Evolutionary conservation across 2,797 vertebrate genomes (phyloP).

Genomic region (Tragelaphus oryx): DNA sequence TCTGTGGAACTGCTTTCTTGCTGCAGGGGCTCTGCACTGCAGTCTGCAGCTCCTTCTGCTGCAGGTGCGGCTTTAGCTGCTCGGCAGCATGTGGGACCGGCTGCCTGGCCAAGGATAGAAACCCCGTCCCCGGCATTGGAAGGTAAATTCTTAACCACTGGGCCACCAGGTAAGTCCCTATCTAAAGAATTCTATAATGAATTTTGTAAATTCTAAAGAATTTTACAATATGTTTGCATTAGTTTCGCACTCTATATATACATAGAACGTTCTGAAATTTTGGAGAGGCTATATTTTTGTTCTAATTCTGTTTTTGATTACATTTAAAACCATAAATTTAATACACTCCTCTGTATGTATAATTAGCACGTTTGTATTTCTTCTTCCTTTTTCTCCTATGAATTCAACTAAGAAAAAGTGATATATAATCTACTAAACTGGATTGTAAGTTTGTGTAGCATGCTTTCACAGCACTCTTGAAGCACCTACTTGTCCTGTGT

Average conservation of each 20-base stretch:
- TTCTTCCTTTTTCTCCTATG: background rate
- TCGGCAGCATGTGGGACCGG: background rate
- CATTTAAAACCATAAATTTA: background rate
- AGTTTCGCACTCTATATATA: background rate
- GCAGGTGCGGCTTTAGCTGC: background rate
- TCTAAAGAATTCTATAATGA: background rate
- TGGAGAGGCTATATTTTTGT: background rate
- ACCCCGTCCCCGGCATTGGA: background rate
- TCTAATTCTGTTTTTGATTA: background rate
- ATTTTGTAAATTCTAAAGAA: too few relatives aligned
- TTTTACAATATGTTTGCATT: background rate
- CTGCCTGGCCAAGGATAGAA: background rate
- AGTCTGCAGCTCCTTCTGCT: background rate
- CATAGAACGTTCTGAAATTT: background rate
- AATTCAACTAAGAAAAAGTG: background rate
- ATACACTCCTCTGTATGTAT: background rate
- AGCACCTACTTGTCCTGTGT: background rate
- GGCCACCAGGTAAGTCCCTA: background rate
- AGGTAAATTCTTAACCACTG: background rate
- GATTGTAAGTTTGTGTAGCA: background rate
- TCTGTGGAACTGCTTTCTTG: background rate
- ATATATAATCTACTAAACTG: background rate
- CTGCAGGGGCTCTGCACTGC: background rate
- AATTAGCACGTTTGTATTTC: background rate
- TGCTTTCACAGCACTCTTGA: background rate